phyloP scores from a whole-genome alignment of 1,140 invertebrate genomes.

The Ceratosolen fusciceps region DNA sequence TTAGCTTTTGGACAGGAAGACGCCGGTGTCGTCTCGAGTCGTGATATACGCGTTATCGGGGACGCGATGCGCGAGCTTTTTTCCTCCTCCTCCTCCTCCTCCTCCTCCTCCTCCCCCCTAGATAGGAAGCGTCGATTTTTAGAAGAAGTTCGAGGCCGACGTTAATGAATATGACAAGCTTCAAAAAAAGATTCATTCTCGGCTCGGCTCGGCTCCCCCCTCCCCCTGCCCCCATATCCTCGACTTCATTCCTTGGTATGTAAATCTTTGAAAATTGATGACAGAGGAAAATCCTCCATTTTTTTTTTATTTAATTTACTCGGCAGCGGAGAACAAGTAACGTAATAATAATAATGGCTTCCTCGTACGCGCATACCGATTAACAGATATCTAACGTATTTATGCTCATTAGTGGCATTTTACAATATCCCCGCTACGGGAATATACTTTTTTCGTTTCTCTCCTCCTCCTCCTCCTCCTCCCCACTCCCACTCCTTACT shows the following conservation, averaged over 20 bases:
- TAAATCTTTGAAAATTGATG: neutral
- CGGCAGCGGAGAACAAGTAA: neutral
- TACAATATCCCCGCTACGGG: too few relatives aligned
- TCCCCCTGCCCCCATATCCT: too few relatives aligned
- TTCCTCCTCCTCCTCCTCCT: neutral
- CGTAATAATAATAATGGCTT: neutral
- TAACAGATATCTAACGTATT: neutral
- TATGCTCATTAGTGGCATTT: neutral
- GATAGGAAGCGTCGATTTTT: slow-evolving; percentile 11
- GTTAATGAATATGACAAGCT: neutral
- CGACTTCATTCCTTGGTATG: neutral
- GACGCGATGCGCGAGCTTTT: too few relatives aligned
- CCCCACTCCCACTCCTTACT: too few relatives aligned
- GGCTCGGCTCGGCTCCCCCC: neutral
- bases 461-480: too few relatives aligned
- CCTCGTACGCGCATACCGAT: too few relatives aligned
- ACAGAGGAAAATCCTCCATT: slow-evolving; percentile 9
- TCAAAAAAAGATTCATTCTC: neutral
- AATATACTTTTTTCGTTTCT: too few relatives aligned
- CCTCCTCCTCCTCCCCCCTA: neutral
- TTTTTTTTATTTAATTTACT: too few relatives aligned
- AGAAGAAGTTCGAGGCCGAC: neutral
- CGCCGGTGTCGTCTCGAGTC: too few relatives aligned
- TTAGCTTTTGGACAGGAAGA: too few relatives aligned
- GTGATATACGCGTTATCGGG: too few relatives aligned